phyloP scores from a whole-genome alignment of 2,113 vertebrate species.

The Barnardius zonarius region DNA sequence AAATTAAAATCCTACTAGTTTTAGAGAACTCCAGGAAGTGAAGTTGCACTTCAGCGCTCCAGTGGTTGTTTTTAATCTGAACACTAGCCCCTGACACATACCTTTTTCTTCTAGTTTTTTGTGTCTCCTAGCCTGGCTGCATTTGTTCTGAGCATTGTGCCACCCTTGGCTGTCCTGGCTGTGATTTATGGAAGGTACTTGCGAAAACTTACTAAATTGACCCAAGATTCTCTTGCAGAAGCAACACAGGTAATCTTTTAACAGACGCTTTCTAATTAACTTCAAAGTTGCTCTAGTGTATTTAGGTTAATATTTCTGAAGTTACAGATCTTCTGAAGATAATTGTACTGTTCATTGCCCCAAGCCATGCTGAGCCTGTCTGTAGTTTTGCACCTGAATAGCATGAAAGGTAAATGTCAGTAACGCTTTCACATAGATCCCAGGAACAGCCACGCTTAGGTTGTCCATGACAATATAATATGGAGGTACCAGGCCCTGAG shows the following conservation, averaged over 20 bases:
- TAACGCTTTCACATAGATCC: neutral
- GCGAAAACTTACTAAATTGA: constrained; percentile 86
- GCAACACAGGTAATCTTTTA: constrained; percentile 85
- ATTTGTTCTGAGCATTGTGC: constrained; percentile 91
- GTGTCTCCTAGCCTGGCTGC: constrained; percentile 88
- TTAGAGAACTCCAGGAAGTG: neutral
- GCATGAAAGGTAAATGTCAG: neutral
- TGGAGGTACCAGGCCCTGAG: neutral
- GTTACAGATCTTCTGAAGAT: neutral
- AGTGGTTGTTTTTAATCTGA: neutral
- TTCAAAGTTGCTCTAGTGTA: neutral
- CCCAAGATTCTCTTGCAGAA: constrained; percentile 92
- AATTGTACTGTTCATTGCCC: neutral
- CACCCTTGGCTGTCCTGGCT: constrained; percentile 84
- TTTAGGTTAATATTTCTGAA: neutral
- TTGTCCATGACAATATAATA: neutral
- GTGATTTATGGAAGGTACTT: constrained; percentile 90
- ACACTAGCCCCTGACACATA: neutral
- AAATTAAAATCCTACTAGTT: neutral
- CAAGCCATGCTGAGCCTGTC: neutral
- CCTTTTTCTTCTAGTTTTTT: constrained; percentile 82
- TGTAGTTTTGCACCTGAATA: neutral
- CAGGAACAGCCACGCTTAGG: neutral
- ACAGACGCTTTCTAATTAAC: neutral
- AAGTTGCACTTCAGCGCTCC: neutral